Percentiles rank a stretch among this genome's conserved stretches.
Evolutionary conservation across 2,888 invertebrate genomes (phyloP).

Genomic region (Fragum fragum): DNA sequence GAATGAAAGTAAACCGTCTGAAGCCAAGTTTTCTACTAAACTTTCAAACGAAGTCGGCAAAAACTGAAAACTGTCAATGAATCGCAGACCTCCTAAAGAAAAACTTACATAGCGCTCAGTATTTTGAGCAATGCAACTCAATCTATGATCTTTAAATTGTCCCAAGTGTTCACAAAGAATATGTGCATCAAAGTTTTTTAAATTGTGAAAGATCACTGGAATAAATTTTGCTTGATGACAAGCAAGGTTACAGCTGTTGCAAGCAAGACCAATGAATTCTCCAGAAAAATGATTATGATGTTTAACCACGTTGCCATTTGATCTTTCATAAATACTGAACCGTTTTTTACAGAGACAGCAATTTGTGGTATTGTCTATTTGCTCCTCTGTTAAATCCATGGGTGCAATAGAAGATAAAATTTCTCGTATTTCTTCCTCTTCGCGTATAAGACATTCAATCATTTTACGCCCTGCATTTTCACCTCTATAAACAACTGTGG

Average conservation of each 20-base stretch:
- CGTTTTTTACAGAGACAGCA: conserved; percentile 47
- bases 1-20: conserved; percentile 52
- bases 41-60: conserved; percentile 37
- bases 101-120: conserved; percentile 57
- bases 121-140: conserved; percentile 48
- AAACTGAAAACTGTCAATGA: conserved; percentile 64
- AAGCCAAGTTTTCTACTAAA: conserved; percentile 40
- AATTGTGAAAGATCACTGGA: conserved; percentile 54
- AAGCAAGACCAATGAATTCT: conserved; percentile 47
- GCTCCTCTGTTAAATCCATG: conserved; percentile 34
- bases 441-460: conserved; percentile 46
- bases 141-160: conserved; percentile 34
- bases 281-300: conserved; percentile 51
- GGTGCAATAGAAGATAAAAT: conserved; percentile 42
- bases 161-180: conserved; percentile 38
- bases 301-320: conserved; percentile 35
- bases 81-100: conserved; percentile 53
- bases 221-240: conserved; percentile 45
- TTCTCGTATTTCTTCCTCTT: conserved; percentile 42
- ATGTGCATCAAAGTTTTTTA: conserved; percentile 47
- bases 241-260: conserved; percentile 48
- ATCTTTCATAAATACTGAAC: conserved; percentile 34
- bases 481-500: conserved; percentile 49
- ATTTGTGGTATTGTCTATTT: conserved; percentile 25
- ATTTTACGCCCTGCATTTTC: conserved; percentile 41